Conservation (phyloP, 2,888 invertebrate genomes). For the Phorcus lineatus region DNA sequence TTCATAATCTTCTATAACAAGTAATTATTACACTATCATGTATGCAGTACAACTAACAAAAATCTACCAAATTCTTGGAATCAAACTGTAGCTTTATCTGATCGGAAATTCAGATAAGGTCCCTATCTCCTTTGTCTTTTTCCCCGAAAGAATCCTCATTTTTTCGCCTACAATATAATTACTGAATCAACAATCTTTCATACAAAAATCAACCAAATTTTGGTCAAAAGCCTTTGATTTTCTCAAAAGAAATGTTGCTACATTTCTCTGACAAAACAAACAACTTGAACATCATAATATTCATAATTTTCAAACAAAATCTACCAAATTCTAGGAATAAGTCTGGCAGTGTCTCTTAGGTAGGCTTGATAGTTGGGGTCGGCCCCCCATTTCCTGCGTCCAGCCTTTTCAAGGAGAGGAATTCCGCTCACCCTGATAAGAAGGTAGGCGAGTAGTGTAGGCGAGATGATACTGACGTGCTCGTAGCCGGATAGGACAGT, state of each 20-base stretch:
- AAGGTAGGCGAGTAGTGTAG: slow-evolving; percentile 71
- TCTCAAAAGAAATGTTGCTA: slow-evolving; percentile 70
- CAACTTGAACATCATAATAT: no score
- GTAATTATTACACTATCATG: no score
- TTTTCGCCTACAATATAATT: no score
- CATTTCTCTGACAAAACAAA: no score
- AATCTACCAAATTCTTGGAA: slow-evolving; percentile 70
- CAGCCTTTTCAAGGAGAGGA: slow-evolving; percentile 72
- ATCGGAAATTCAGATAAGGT: no score
- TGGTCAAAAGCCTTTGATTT: slow-evolving; percentile 74
- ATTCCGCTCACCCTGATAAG: slow-evolving; percentile 74
- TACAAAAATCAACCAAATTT: slow-evolving; percentile 60
- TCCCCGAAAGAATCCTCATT: no score
- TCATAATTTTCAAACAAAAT: not conserved
- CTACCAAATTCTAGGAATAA: slow-evolving; percentile 73
- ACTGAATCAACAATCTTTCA: no score
- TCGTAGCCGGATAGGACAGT: slow-evolving; percentile 59
- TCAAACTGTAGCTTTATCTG: no score
- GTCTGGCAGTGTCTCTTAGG: slow-evolving; percentile 70
- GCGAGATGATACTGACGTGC: slow-evolving; percentile 67
- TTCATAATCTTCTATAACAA: no score
- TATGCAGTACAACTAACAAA: no score
- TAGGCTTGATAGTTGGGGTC: slow-evolving; percentile 70
- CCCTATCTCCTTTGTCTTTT: no score
- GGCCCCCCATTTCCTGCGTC: slow-evolving; percentile 70